Evolutionary conservation across 2,113 vertebrate genomes (phyloP).

Genomic region (Galbula dea): DNA sequence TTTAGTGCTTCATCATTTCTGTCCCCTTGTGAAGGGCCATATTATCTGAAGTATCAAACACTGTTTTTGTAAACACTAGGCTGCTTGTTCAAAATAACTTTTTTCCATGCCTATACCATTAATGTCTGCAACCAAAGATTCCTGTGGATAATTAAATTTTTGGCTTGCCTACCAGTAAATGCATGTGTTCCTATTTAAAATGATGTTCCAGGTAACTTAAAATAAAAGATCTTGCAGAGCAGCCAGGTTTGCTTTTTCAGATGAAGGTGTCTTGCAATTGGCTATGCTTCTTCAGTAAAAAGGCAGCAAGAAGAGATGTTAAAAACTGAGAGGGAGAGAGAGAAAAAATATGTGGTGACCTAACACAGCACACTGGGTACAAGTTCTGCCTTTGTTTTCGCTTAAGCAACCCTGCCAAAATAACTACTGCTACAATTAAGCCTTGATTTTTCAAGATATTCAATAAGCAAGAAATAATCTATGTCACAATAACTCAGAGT

Average conservation of each 20-base stretch:
- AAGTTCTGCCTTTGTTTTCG: not conserved
- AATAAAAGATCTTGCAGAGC: not conserved
- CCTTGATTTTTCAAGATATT: not conserved
- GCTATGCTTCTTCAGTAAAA: not conserved
- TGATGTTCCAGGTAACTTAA: not conserved
- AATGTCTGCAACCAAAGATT: not conserved
- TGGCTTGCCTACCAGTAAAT: constrained; percentile 11
- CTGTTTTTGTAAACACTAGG: not conserved
- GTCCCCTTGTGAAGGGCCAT: not conserved
- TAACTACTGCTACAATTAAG: not conserved
- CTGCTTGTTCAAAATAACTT: not conserved
- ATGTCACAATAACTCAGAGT: not conserved
- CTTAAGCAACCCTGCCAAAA: not conserved
- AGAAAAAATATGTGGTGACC: not conserved
- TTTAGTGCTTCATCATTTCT: not conserved
- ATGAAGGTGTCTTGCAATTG: not conserved
- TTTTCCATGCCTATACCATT: not conserved
- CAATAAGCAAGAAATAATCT: not conserved
- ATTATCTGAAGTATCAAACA: not conserved
- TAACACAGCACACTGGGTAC: not conserved
- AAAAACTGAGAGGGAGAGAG: not conserved
- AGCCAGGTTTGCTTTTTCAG: not conserved
- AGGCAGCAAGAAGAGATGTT: not conserved
- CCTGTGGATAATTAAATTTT: constrained; percentile 9
- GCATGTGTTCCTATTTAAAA: not conserved